Evolutionary conservation across 2,113 vertebrate genomes (phyloP), one percentile per base, ranked within the genome.

Genomic region (Plectropomus leopardus): DNA sequence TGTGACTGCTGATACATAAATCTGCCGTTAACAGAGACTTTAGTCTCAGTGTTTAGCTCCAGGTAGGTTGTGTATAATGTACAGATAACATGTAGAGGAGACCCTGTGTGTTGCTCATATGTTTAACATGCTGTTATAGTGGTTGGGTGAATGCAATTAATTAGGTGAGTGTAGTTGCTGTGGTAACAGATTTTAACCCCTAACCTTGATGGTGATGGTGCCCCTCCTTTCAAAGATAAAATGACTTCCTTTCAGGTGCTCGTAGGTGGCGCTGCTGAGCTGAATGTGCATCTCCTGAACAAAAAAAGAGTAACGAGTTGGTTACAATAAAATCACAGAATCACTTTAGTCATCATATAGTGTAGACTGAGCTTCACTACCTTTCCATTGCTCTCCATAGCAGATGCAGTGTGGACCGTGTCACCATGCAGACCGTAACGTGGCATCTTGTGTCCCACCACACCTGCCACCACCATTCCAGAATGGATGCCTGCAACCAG

Each of bases 311-410:
- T 7, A 14, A 57, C 0, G 6, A 61, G 21, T 14, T 2, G n/a
- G 53, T 80, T 24, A 59, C 1, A 42, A 65, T 14, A 40, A 32
- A 36, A 26, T 28, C 14, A 34, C 42, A 71, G 7, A 42, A 19
- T 15, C 1, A 17, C 2, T 57, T 32, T 9, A 54, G 17, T 53
- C 26, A 21, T 34, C 13, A 76, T 16, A 40, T 7, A 13, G 11
- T 2, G 26, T 15, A 8, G 8, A 42, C 16, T 42, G 14, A 2
- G 54, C 5, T 7, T 40, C 26, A 71, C 1, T 79, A 94, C 94
- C 86, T 95, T 95, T 66, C 93, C 94, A 10, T 94, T 95, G 87
- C 94, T 95, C 89, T 95, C 94, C 95, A 95, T 94, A 68, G 95
- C 94, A 11, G 94, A 95, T 4, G 94, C 94, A 0, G 94, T 93